Evolutionary conservation across 2,797 vertebrate genomes (phyloP).

Genomic region (Trichosurus vulpecula): DNA sequence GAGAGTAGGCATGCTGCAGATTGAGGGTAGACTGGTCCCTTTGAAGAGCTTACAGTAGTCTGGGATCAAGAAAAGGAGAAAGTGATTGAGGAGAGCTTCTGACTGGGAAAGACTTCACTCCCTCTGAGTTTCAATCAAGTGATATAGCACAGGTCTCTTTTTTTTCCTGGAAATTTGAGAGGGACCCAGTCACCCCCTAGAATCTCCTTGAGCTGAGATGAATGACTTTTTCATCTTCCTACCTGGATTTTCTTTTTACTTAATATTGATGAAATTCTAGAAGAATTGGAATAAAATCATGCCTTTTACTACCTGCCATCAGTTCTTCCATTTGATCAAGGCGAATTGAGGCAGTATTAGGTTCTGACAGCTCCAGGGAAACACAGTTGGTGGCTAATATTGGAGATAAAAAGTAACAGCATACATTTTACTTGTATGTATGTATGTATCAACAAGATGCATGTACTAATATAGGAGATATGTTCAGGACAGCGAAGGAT

Average conservation of each 20-base stretch:
- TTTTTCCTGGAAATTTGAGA: constrained; percentile 7
- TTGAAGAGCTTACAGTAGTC: background rate
- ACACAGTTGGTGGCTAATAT: background rate
- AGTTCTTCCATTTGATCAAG: background rate
- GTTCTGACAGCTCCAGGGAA: background rate
- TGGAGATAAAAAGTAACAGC: background rate
- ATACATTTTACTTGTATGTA: background rate
- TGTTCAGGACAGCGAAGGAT: background rate
- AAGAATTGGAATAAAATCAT: too few species aligned
- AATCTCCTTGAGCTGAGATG: background rate
- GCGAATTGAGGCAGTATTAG: background rate
- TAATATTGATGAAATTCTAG: background rate
- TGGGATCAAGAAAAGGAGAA: too few species aligned
- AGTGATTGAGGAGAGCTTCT: background rate
- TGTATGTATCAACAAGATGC: background rate
- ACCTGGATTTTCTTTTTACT: background rate
- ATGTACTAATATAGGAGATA: background rate
- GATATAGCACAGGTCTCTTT: background rate
- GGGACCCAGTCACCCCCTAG: background rate
- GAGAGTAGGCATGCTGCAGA: background rate
- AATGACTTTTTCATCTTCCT: background rate
- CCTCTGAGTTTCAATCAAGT: background rate
- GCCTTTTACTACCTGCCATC: background rate
- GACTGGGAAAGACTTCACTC: background rate
- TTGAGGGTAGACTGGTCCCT: background rate